Evolutionary conservation across 2,888 invertebrate species (phyloP).

Genomic region (Lasioglossum villosulum): DNA sequence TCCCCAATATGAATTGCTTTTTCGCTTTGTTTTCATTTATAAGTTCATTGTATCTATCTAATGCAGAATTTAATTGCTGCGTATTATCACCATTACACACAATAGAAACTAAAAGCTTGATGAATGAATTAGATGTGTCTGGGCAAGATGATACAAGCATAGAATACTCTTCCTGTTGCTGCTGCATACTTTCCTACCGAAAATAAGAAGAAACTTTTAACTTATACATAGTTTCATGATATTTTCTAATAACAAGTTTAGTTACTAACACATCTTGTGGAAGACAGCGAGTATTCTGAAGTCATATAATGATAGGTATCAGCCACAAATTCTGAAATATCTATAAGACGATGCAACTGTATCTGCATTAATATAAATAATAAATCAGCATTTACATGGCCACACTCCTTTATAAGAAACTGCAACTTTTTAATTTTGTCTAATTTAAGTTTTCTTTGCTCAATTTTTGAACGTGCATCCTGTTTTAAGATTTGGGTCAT

Average conservation of each 20-base stretch:
- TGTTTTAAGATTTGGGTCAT: conserved; percentile 75
- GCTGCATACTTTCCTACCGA: conserved; percentile 77
- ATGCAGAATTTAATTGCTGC: conserved; percentile 55
- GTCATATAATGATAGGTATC: conserved; percentile 78
- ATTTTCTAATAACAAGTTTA: not conserved
- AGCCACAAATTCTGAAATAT: conserved; percentile 77
- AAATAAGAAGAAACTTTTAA: conserved; percentile 18
- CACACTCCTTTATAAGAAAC: conserved; percentile 75
- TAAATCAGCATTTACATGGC: conserved; percentile 79
- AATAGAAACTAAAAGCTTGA: conserved; percentile 76
- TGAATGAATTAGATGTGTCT: conserved; percentile 75
- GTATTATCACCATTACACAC: conserved; percentile 59
- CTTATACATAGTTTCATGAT: not conserved
- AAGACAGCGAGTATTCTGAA: conserved; percentile 77
- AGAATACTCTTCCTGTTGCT: conserved; percentile 75
- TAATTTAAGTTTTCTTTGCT: conserved; percentile 70
- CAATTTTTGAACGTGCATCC: conserved; percentile 72
- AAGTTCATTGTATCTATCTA: conserved; percentile 11
- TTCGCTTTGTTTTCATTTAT: not conserved
- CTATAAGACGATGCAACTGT: conserved; percentile 74
- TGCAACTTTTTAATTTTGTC: conserved; percentile 74
- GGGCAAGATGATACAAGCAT: conserved; percentile 56
- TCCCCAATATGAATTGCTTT: conserved; percentile 5
- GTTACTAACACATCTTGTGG: conserved; percentile 77
- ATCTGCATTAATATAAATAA: conserved; percentile 79